Evolutionary conservation across 2,113 vertebrate genomes (phyloP), one percentile per base, ranked within the genome.

Genomic region (Carettochelys insculpta): DNA sequence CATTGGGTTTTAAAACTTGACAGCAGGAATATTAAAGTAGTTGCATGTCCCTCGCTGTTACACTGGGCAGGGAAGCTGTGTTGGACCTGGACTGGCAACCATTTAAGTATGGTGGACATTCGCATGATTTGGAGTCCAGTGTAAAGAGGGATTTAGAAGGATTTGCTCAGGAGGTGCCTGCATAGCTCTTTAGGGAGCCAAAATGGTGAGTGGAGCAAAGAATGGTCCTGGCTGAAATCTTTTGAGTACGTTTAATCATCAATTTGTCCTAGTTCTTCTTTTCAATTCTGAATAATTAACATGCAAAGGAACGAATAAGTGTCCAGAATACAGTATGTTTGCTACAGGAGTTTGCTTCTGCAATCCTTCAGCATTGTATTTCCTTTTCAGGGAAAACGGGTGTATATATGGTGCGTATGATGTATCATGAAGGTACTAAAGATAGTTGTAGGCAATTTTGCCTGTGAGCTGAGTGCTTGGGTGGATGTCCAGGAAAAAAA

Each of bases 121-220:
- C 82, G 79, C 75, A 68, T 45, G 82, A 83, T 8, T 6, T 71
- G 54, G 12, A 71, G 84, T 31, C 76, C 31, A 56, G 47, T 19
- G 47, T 34, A 45, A 61, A 78, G 81, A 11, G n/a, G 88, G 48
- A 45, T 92, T 84, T 68, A 56, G 87, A 51, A 83, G 82, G 47
- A 87, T 94, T 89, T 95, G n/a, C 45, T 85, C 77, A 19, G 34
- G 0, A 34, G 61, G 24, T 89, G 34, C 4, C 82, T 92, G 75
- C 38, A 20, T 5, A 14, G 88, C 82, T 41, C 31, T 92, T 9
- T 81, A 80, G 82, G 76, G 12, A 22, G 77, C 13, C 85, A 82
- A 58, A 82, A 91, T 54, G 83, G 79, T 92, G 87, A 86, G 78
- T 76, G 76, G 80, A 86, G 95, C 83, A 91, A 89, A 76, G 83